Conservation (phyloP, 2,888 invertebrate species). For the Agrotis exclamationis region DNA sequence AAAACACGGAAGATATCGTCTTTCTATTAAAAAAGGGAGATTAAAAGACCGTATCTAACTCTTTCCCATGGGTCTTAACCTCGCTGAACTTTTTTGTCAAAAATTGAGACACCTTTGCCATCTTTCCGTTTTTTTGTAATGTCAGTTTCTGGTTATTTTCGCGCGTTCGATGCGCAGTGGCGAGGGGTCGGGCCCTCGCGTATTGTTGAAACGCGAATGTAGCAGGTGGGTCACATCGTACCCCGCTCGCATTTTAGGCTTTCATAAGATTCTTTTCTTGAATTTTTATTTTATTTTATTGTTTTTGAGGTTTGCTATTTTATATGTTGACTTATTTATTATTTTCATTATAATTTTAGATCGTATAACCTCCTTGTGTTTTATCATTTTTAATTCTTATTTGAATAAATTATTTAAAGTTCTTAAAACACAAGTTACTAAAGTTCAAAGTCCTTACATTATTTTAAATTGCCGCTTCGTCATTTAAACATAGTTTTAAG, state of each 20-base stretch:
- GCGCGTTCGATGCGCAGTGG: conserved; percentile 69
- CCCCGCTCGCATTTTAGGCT: conserved; percentile 69
- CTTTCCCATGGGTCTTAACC: conserved; percentile 91
- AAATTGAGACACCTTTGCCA: conserved; percentile 91
- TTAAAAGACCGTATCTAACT: conserved; percentile 84
- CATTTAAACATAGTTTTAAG: conserved; percentile 35
- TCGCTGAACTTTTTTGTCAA: conserved; percentile 83
- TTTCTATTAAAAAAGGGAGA: conserved; percentile 80
- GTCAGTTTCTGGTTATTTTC: conserved; percentile 78
- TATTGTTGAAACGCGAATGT: conserved; percentile 78
- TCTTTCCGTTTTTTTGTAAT: conserved; percentile 87
- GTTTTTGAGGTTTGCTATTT: conserved; percentile 1
- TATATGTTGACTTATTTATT: neutral
- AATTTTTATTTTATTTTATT: conserved; percentile 38
- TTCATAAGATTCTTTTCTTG: conserved; percentile 56
- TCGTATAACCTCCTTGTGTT: too few species aligned
- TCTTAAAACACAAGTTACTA: neutral
- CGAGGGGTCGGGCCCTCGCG: conserved; percentile 83
- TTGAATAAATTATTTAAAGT: neutral
- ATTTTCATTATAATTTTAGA: too few species aligned
- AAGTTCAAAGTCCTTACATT: conserved; percentile 1
- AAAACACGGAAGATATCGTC: conserved; percentile 83
- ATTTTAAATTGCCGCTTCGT: conserved; percentile 20
- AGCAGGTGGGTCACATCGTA: conserved; percentile 88
- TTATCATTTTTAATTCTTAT: too few species aligned